A percentile compares a stretch with the other conserved stretches of the same genome.
These are phyloP conservation scores for Nothoprocta pentlandii DNA, from an alignment of 2,113 vertebrate genomes.

Conservation along the genomic window DNA sequence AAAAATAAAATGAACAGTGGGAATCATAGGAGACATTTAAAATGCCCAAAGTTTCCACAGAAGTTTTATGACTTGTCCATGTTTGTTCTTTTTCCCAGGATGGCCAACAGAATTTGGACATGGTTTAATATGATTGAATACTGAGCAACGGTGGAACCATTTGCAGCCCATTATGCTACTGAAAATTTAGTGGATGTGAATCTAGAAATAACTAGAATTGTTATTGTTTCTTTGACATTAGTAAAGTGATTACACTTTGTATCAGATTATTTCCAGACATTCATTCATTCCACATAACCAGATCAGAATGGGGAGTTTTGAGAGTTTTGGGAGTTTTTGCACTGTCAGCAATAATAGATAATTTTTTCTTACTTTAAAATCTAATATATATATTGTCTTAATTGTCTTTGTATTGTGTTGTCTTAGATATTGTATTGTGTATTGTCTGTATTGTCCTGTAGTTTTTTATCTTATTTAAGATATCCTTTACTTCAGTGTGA, in stretches of 20 bases:
- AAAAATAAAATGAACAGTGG: background rate
- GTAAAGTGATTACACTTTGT: background rate
- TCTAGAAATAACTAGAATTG: background rate
- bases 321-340: background rate
- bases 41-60: background rate
- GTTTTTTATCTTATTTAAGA: too few relatives aligned
- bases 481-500: background rate
- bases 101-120: background rate
- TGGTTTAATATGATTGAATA: background rate
- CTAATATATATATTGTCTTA: background rate
- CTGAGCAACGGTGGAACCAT: background rate
- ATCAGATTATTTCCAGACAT: background rate
- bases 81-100: background rate
- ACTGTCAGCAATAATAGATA: background rate
- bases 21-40: background rate
- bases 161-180: background rate
- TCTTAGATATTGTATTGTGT: too few relatives aligned
- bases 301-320: background rate
- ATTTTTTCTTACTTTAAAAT: background rate
- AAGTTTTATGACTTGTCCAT: background rate
- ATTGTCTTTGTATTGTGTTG: background rate
- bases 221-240: background rate
- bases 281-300: background rate
- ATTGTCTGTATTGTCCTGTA: too few relatives aligned
- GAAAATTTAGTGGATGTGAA: background rate